Base-by-base conservation (phyloP, 64 coral and sea anemone species). In the Orbicella faveolata region DNA sequence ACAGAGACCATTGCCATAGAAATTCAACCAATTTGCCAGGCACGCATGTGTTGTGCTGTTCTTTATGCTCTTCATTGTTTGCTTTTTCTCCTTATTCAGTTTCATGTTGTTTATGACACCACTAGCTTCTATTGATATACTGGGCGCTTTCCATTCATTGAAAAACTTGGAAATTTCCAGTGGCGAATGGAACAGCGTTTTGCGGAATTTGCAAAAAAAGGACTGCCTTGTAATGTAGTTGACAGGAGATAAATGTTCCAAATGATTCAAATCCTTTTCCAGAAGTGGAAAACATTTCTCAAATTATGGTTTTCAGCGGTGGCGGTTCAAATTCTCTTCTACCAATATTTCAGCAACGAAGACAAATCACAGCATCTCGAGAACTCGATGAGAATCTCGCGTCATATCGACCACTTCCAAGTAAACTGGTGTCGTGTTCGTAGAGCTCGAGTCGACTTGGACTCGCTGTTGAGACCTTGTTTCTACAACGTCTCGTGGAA, bases 391-490 rank as follows among this genome's bases (percentile, higher is more conserved):
- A 64, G 57, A n/a, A 84, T 84, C 1, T 69, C 21, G 17, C 17
- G 25, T 39, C 9, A 51, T 84, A 85, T 89, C 19, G 82, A 87
- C 23, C 61, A 78, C 25, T 89, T 93, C 44, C 84, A 87, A 48
- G 51, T 70, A 48, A 73, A 94, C 63, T 96, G 95, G 92, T 96
- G 95, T 61, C 88, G 92, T 52, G 65, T 96, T 64, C 92, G 84
- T 63, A 72, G 69, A 57, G 88, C 91, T 21, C 79, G 95, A 94
- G 35, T 88, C 19, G 83, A 96, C 33, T 36, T 84, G 44, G 73
- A 89, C 13, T 77, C 35, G 15, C 78, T 90, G 25, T 73, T 96
- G 54, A 48, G 61, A 16, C 75, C 74, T 21, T 96, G 95, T 77
- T 73, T 88, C 25, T 61, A 21, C n/a, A 77, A 70, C 55, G 81